Base-by-base conservation (phyloP, 2,113 vertebrate species). In the Irena cyanogastra region DNA sequence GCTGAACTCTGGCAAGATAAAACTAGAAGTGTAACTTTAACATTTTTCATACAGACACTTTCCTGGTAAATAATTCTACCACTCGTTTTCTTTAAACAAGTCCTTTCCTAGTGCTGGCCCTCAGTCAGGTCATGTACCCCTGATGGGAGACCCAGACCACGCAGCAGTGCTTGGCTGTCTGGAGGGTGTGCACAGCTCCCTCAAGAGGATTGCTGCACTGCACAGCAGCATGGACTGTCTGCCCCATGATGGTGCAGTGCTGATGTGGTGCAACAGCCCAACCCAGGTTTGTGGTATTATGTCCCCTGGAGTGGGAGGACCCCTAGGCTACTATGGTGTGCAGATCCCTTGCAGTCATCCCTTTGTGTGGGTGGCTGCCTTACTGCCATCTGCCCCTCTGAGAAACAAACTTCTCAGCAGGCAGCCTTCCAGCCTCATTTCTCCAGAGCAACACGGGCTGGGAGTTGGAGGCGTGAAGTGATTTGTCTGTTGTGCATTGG, bases 71-170 rank as follows among this genome's bases (percentile, higher is more conserved):
- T 57, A 57, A 54, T 50, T 20, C 3, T n/a, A 17, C 23, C 13
- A 35, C 13, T 57, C 1, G 0, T 47, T 54, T 63, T 44, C 8
- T 23, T 61, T 47, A 27, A 79, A 60, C 7, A 52, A 77, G 33
- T 16, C 3, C 24, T 79, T 64, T 2, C 3, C 8, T 44, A 7
- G 18, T 42, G 33, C 49, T 33, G 37, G 10, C 0, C 1, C 35
- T 44, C 6, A 8, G 30, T 56, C 8, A 2, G 64, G 78, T 41
- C 42, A 3, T 1, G 1, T 37, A 13, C 13, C 22, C 0, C 0
- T n/a, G n/a, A 20, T 9, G 22, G 30, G 41, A 24, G 3, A 14
- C 24, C 16, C 15, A 49, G 31, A 2, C 27, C 0, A 3, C 1
- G 7, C 49, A 1, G 20, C 42, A 19, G 41, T 5, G 13, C 37